These are phyloP conservation scores for Dicycla oo DNA, from an alignment of 2,888 invertebrate genomes.

Conservation along the genomic window DNA sequence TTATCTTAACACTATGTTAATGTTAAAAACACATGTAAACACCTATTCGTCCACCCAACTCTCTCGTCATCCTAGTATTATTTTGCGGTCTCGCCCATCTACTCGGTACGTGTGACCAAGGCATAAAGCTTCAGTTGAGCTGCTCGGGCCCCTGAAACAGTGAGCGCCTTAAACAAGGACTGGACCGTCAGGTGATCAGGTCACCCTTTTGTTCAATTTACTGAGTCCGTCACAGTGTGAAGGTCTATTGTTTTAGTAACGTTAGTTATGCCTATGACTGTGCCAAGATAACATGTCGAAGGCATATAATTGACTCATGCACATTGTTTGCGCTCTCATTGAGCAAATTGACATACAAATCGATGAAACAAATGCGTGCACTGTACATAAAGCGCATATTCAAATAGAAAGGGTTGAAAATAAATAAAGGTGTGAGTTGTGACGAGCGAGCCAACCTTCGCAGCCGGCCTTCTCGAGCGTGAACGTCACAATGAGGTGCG, in stretches of 20 bases:
- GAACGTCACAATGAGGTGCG: constrained; percentile 82
- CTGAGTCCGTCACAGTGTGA: neutral
- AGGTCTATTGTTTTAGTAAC: neutral
- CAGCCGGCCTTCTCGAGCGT: constrained; percentile 74
- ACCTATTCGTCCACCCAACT: no score
- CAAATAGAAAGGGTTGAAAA: constrained; percentile 65
- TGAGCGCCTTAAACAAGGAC: no score
- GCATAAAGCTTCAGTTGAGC: no score
- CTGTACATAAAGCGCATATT: constrained; percentile 69
- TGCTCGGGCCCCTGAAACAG: no score
- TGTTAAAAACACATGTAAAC: no score
- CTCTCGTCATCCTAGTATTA: no score
- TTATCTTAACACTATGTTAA: no score
- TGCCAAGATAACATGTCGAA: neutral
- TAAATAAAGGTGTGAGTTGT: constrained; percentile 77
- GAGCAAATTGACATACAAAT: constrained; percentile 22
- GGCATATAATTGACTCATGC: constrained; percentile 4
- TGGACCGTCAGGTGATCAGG: no score
- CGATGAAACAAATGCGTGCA: constrained; percentile 61
- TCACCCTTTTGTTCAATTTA: neutral
- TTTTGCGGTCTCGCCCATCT: no score
- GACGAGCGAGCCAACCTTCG: constrained; percentile 75
- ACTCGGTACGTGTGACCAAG: no score
- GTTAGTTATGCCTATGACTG: neutral
- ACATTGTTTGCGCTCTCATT: neutral